phyloP scores from a whole-genome alignment of 2,113 vertebrate species.

The Dasyornis broadbenti region DNA sequence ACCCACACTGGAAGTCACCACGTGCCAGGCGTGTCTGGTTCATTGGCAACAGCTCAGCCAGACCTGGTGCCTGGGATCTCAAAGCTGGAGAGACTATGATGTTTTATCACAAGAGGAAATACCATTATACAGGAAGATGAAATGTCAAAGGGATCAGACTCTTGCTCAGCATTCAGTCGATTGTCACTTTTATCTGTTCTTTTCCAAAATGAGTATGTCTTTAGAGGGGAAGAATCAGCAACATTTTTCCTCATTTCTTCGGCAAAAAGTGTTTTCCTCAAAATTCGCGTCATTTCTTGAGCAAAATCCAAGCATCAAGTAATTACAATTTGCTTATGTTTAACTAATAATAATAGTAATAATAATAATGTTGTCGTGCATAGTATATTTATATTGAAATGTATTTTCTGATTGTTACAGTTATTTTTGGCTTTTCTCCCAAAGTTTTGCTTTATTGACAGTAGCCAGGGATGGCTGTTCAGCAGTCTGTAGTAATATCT shows the following conservation, averaged over 20 bases:
- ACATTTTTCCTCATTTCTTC: neutral
- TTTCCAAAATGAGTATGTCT: neutral
- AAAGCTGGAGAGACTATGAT: neutral
- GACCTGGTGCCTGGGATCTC: rapidly evolving
- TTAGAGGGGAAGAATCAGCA: rapidly evolving
- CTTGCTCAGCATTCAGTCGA: neutral
- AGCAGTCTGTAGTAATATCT: neutral
- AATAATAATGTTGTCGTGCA: neutral
- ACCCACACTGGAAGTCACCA: neutral
- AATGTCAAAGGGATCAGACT: neutral
- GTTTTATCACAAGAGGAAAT: neutral
- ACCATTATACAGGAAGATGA: neutral
- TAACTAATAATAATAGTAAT: neutral
- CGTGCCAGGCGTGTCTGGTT: rapidly evolving
- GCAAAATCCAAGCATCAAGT: neutral
- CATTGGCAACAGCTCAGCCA: neutral
- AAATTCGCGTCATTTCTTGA: neutral
- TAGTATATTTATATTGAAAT: neutral
- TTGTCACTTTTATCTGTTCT: neutral
- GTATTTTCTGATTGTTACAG: neutral
- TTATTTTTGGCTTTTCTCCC: neutral
- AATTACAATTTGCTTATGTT: neutral
- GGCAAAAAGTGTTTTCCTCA: neutral
- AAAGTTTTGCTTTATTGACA: neutral
- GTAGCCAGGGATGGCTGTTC: neutral